These are phyloP conservation scores for Sebastes hubbsi DNA, from an alignment of 2,797 vertebrate genomes.

Conservation along the genomic window DNA sequence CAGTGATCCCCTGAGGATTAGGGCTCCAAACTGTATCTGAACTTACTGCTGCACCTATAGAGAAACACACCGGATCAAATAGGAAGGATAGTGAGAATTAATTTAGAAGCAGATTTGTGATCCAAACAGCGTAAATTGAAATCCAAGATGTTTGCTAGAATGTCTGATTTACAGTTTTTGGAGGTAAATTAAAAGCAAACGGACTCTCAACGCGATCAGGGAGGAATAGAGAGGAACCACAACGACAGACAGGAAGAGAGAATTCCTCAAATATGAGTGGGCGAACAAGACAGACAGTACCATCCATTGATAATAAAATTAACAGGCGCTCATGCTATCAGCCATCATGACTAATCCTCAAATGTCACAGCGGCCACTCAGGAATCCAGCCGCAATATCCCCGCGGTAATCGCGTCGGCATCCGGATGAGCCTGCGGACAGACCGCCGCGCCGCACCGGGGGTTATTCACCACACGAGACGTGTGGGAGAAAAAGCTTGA, in stretches of 20 bases:
- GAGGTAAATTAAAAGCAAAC: neutral
- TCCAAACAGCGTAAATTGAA: neutral
- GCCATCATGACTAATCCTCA: constrained; percentile 68
- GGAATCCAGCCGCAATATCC: constrained; percentile 61
- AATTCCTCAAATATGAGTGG: constrained; percentile 41
- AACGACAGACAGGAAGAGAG: neutral
- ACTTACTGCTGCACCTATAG: neutral
- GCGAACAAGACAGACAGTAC: constrained; percentile 25
- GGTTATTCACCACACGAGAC: constrained; percentile 56
- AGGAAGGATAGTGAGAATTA: neutral
- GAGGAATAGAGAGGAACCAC: neutral
- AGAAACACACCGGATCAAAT: neutral
- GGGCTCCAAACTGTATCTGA: constrained; percentile 18
- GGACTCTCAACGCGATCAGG: no score
- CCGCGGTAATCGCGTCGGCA: constrained; percentile 65
- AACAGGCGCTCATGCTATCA: constrained; percentile 51
- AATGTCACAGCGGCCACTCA: constrained; percentile 65
- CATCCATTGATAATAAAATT: constrained; percentile 66
- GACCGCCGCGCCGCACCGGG: constrained; percentile 7
- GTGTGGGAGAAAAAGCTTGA: constrained; percentile 63
- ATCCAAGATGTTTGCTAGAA: neutral
- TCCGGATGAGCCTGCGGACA: constrained; percentile 48
- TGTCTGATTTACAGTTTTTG: neutral
- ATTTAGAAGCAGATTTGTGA: neutral
- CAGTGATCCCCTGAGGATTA: constrained; percentile 42